Evolutionary conservation across 2,888 invertebrate genomes (phyloP), one percentile per base, ranked within the genome.

Genomic region (Scaptomyza parva): DNA sequence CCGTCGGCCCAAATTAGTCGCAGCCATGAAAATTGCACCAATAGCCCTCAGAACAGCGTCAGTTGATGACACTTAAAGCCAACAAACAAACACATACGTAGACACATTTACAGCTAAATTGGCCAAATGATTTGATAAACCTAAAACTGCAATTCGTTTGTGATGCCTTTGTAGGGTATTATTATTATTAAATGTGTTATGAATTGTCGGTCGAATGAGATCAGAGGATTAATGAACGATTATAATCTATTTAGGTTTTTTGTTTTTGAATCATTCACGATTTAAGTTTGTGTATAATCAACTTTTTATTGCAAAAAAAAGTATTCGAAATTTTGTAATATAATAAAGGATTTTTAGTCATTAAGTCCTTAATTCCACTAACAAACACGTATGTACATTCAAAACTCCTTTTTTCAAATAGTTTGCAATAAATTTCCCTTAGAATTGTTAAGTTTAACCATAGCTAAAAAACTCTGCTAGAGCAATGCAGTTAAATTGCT

Each of bases 1-100:
- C 39, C 47, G 5, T n/a, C 50, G 57, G 57, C 40, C 48, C 45
- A 22, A 62, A 55, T 60, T 64, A 63, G 68, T n/a, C 14, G 40
- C 39, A 57, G 26, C 33, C 11, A 40, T 45, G 61, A 35, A 51
- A 52, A 52, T 39, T 30, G 50, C 39, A 50, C 18, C 47, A 47
- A 47, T 47, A 30, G 18, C 30, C 30, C 18, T 18, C 9, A 20
- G 41, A 33, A 20, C 26, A 18, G 39, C 9, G 18, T 18, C n/a
- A 44, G 3, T 35, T 17, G 35, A 9, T 22, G 12, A 4, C 26
- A 26, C 17, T 37, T 18, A 11, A 35, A 64, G 3, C 37, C 37
- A 12, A 14, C 35, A 35, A 3, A 30, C 6, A 35, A 0, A 35
- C 33, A 35, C n/a, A 33, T 6, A n/a, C 33, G n/a, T n/a, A n/a